Conservation (phyloP, 1,140 invertebrate species). For the Platyscapa corneri region DNA sequence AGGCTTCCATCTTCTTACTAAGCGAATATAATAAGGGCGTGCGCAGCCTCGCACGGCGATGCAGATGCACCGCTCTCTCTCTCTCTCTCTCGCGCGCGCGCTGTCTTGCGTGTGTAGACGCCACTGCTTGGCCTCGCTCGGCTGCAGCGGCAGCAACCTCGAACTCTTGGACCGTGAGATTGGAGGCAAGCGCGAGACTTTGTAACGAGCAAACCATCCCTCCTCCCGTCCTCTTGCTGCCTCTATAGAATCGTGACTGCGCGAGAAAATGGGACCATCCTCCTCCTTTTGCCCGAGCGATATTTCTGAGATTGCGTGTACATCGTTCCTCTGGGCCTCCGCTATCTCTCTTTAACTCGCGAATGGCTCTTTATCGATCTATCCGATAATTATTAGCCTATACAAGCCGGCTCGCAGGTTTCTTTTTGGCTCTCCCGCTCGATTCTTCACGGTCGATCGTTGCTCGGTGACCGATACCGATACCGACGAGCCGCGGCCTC, state of each 20-base stretch:
- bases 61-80: background rate
- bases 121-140: background rate
- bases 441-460: background rate
- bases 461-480: background rate
- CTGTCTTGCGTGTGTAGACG: background rate
- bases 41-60: background rate
- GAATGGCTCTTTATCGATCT: background rate
- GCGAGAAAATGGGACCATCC: conserved; percentile 35
- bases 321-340: background rate
- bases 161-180: conserved; percentile 56
- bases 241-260: conserved; percentile 36
- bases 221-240: background rate
- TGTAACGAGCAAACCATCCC: conserved; percentile 56
- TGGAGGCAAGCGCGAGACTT: conserved; percentile 53
- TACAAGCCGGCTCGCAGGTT: background rate
- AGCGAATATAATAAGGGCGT: background rate
- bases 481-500: background rate
- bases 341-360: background rate
- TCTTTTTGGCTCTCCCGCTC: background rate
- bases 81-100: background rate
- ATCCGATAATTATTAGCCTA: background rate
- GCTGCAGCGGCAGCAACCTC: conserved; percentile 19
- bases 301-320: conserved; percentile 11
- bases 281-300: background rate
- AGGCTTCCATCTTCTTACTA: background rate